Conservation (phyloP, 2,113 vertebrate genomes). For the Leptocoma aspasia region DNA sequence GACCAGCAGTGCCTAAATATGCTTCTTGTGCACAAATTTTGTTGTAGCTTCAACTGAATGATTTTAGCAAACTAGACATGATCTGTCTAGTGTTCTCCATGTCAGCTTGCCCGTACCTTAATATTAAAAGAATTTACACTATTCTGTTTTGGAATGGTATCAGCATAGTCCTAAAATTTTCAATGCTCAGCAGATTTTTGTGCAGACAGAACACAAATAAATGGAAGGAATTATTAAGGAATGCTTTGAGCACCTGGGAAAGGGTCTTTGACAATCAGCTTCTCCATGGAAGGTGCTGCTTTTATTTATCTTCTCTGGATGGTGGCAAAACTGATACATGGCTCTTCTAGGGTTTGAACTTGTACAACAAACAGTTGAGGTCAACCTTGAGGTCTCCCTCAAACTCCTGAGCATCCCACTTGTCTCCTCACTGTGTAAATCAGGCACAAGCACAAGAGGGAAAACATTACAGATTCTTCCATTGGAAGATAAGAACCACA, state of each 20-base stretch:
- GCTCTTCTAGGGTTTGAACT: not conserved
- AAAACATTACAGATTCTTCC: not conserved
- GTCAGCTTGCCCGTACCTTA: not conserved
- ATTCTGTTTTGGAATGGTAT: not conserved
- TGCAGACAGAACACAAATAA: not conserved
- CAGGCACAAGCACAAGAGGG: not conserved
- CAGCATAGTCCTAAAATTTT: not conserved
- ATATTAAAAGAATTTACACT: not conserved
- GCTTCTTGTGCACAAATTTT: not conserved
- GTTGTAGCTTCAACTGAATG: not conserved
- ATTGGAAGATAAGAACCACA: not conserved
- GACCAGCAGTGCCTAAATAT: not conserved
- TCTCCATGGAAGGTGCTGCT: not conserved
- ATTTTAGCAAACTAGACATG: not conserved
- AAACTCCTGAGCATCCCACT: not conserved
- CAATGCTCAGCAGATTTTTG: not conserved
- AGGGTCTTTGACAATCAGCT: not conserved
- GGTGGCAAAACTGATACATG: not conserved
- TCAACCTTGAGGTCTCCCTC: not conserved
- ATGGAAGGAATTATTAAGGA: not conserved
- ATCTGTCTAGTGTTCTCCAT: not conserved
- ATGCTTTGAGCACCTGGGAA: not conserved
- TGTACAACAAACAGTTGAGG: not conserved
- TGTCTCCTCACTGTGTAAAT: not conserved
- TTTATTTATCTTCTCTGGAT: not conserved